These are phyloP conservation scores for Oreochromis niloticus DNA, from an alignment of 2,113 vertebrate genomes.

Conservation along the genomic window DNA sequence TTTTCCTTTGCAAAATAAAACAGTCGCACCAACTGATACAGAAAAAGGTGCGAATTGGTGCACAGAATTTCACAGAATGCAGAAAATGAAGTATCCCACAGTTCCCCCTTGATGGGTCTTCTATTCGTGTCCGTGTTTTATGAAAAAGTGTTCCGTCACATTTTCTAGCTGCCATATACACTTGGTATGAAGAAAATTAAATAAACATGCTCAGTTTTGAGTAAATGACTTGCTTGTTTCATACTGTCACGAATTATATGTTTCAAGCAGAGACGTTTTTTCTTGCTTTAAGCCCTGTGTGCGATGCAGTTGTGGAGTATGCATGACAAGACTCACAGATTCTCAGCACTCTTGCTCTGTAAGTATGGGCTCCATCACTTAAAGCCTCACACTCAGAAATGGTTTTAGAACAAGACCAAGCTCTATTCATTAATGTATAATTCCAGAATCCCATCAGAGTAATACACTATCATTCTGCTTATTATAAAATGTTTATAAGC, in stretches of 20 bases:
- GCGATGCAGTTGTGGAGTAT: background rate
- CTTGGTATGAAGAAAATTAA: background rate
- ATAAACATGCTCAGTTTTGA: background rate
- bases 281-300: background rate
- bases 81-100: background rate
- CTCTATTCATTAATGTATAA: conserved; percentile 61
- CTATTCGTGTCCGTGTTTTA: background rate
- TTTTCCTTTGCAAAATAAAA: background rate
- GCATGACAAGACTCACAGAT: conserved; percentile 8
- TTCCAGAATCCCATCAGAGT: conserved; percentile 52
- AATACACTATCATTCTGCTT: conserved; percentile 63
- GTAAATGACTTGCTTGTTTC: background rate
- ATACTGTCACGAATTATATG: background rate
- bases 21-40: background rate
- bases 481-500: conserved; percentile 72
- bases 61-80: background rate
- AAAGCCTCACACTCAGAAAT: conserved; percentile 45
- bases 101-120: background rate
- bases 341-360: background rate
- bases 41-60: background rate
- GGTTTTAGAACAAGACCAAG: conserved; percentile 35
- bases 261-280: background rate
- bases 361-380: background rate
- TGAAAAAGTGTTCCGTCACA: background rate
- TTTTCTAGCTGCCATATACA: background rate